phyloP scores from a whole-genome alignment of 23 tunicate species.

The Trididemnum nubilum region DNA sequence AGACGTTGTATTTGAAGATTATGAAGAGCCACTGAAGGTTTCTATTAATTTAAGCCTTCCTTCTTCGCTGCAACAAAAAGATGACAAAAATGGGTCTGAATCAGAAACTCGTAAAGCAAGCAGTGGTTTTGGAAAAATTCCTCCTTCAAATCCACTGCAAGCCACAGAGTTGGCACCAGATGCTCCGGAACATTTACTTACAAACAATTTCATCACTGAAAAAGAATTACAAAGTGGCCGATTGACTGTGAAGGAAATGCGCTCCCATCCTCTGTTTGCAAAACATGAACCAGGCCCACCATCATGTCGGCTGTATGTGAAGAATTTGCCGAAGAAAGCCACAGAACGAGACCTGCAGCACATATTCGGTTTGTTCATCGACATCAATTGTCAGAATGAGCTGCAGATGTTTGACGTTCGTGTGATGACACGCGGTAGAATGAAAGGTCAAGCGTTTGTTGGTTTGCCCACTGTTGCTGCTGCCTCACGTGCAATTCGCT shows the following conservation, averaged over 20 bases:
- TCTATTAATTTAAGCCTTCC: not conserved
- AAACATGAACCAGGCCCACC: conserved; percentile 64
- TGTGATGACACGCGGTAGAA: conserved; percentile 78
- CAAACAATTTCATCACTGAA: conserved; percentile 54
- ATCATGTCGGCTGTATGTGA: conserved; percentile 69
- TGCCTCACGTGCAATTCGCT: conserved; percentile 55
- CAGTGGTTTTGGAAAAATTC: conserved; percentile 61
- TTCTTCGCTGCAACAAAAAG: not conserved
- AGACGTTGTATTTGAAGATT: conserved; percentile 3
- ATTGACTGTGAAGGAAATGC: conserved; percentile 39
- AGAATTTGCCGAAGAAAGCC: conserved; percentile 70
- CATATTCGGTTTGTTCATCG: conserved; percentile 71
- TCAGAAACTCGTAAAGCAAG: no score
- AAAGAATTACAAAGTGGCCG: conserved; percentile 52
- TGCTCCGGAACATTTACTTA: not conserved
- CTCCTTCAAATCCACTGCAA: not conserved
- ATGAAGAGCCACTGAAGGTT: not conserved
- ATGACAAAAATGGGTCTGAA: not conserved
- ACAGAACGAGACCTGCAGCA: conserved; percentile 77
- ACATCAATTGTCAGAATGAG: conserved; percentile 51
- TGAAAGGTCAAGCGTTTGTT: conserved; percentile 94
- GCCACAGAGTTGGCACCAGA: not conserved
- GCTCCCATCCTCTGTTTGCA: conserved; percentile 38
- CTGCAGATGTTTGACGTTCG: conserved; percentile 69
- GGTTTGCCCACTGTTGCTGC: conserved; percentile 56